Evolutionary conservation across 2,888 invertebrate species (phyloP), one percentile per base, ranked within the genome.

Genomic region (Epirrhoe alternata): DNA sequence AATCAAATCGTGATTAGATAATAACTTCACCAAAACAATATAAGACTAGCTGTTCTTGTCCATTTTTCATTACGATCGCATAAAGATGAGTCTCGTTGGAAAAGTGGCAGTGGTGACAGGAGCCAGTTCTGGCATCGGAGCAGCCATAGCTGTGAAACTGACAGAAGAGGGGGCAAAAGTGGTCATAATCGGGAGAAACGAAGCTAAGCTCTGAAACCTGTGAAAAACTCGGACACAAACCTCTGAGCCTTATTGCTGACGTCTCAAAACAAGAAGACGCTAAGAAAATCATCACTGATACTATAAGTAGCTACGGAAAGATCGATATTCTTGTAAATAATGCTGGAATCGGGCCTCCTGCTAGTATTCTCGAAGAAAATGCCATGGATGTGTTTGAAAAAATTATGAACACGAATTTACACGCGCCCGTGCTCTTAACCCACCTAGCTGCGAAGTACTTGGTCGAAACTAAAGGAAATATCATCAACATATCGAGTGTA

Each of bases 91-190:
- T 77, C 82, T 83, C 31, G 10, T 52, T 6, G 72, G 77, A n/a
- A 86, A 84, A 80, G 83, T 84, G 3, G 83, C 84, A 5, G 61
- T 86, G 24, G 77, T 85, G 16, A 85, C 83, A 3, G 86, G 85
- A 4, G 79, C 80, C 0, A 82, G 84, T 61, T 82, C 84, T 3
- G 85, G 86, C 1, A 85, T 86, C 8, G 85, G 86, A 6, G 84
- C 84, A 2, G 75, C 84, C 0, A 78, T 79, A 24, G 85, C 85
- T 0, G 61, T 80, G 14, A 68, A 69, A 16, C 71, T 78, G 6
- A 68, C 76, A 6, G 56, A 68, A 58, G 70, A 73, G 67, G 73
- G 73, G 1, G 77, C 74, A 10, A 70, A 66, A 57, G 74, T 77
- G 0, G 70, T 53, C 10, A 71, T 77, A 14, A 70, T 75, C 14